Evolutionary conservation across 2,888 invertebrate genomes (phyloP).

Genomic region (Rapana venosa): DNA sequence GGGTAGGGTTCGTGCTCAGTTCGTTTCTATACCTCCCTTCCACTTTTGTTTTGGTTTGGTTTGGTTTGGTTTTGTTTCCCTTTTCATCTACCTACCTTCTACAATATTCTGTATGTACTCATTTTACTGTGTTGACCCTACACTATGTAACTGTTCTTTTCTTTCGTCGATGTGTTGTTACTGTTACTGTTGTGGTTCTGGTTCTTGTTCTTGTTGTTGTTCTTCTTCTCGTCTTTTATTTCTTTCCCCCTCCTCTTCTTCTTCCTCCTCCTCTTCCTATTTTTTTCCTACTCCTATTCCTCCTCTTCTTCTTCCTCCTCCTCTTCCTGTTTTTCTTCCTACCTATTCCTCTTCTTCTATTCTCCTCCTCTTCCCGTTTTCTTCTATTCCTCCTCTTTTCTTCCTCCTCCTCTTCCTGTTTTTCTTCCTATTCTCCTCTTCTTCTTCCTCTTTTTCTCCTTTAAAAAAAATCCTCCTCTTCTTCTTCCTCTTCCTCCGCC

Average conservation of each 20-base stretch:
- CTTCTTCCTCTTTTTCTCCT: background rate
- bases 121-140: background rate
- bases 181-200: background rate
- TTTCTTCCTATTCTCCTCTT: background rate
- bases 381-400: background rate
- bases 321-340: background rate
- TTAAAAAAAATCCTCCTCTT: background rate
- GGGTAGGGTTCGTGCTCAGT: no score
- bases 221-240: background rate
- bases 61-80: background rate
- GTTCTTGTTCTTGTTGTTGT: conserved; percentile 1
- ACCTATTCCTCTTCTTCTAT: background rate
- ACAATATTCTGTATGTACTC: background rate
- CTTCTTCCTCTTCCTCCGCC: background rate
- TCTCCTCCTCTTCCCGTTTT: conserved; percentile 3
- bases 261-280: background rate
- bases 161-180: background rate
- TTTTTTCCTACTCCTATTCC: background rate
- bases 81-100: background rate
- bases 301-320: background rate
- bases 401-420: background rate
- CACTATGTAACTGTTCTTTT: background rate
- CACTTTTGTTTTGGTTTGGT: background rate
- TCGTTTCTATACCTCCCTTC: background rate
- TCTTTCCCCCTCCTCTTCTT: background rate